Conservation (phyloP, 1,140 invertebrate genomes). For the Diachasma alloeum region DNA sequence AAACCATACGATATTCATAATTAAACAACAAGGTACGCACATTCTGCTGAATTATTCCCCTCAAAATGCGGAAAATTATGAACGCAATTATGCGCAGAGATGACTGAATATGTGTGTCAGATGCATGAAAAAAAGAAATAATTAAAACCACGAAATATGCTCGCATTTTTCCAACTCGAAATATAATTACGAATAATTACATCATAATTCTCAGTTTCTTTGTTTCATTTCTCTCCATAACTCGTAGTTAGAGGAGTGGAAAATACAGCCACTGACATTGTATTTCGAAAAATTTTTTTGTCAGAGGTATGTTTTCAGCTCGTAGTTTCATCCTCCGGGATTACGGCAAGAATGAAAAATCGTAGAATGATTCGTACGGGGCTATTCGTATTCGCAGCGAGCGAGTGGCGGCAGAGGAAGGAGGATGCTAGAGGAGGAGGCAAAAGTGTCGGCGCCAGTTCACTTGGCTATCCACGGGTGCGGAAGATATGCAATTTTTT, state of each 20-base stretch:
- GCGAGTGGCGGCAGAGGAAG: neutral
- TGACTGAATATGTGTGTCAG: neutral
- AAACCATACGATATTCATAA: neutral
- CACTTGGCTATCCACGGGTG: slow-evolving; percentile 18
- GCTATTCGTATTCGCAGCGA: neutral
- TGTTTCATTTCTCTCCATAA: neutral
- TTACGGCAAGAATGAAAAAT: slow-evolving; percentile 13
- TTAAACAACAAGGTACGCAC: neutral
- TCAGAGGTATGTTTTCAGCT: neutral
- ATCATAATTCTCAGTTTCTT: neutral
- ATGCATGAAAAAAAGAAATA: neutral
- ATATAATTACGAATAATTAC: slow-evolving; percentile 5
- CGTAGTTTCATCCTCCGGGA: neutral
- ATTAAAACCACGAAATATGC: neutral
- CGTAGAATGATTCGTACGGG: slow-evolving; percentile 7
- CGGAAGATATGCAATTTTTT: slow-evolving; percentile 28
- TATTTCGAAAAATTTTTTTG: neutral
- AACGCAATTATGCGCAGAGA: neutral
- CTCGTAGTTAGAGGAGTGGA: neutral
- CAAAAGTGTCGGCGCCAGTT: slow-evolving; percentile 34
- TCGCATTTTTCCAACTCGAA: neutral
- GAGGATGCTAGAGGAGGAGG: neutral
- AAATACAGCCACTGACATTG: neutral
- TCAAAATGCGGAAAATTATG: neutral
- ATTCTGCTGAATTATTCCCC: neutral